Base-by-base conservation (phyloP, 1,140 invertebrate species). In the Oscheius sp. region DNA sequence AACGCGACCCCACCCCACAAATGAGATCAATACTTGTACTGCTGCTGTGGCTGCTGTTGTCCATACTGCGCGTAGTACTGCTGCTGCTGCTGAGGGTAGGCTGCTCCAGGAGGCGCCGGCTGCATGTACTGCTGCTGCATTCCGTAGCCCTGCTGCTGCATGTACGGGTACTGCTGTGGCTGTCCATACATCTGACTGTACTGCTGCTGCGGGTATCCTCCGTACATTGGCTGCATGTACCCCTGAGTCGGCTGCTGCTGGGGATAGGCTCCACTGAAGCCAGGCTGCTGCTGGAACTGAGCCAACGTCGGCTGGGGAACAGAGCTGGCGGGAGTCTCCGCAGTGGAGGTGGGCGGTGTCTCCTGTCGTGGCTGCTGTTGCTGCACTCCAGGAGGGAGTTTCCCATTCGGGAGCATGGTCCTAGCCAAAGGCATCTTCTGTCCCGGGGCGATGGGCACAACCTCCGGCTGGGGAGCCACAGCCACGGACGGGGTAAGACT, bases 1-100 rank as follows among this genome's bases (percentile, higher is more conserved):
- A n/a, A n/a, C n/a, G n/a, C n/a, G n/a, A n/a, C n/a, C n/a, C n/a
- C n/a, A n/a, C n/a, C n/a, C n/a, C n/a, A n/a, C n/a, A n/a, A n/a
- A n/a, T n/a, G 49, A 55, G 49, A 55, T 55, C 49, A 55, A 55
- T 55, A 55, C 23, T 26, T 7, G 23, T 55, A 55, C 49, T 55
- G 49, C 49, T 55, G 49, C 7, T 23, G 7, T n/a, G n/a, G n/a
- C n/a, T n/a, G n/a, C n/a, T n/a, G n/a, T n/a, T n/a, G n/a, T n/a
- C n/a, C n/a, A n/a, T n/a, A n/a, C n/a, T n/a, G n/a, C n/a, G n/a
- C n/a, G 23, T 55, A 55, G 23, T 13, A 55, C 7, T 55, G 28
- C 7, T 55, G 7, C 49, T 55, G 49, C 28, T 7, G 7, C 49
- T 7, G 49, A 7, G 7, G 49, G 49, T 23, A 7, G 49, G 49